Evolutionary conservation across 2,113 vertebrate species (phyloP), one percentile per base, ranked within the genome.

Genomic region (Cygnus buccinator): DNA sequence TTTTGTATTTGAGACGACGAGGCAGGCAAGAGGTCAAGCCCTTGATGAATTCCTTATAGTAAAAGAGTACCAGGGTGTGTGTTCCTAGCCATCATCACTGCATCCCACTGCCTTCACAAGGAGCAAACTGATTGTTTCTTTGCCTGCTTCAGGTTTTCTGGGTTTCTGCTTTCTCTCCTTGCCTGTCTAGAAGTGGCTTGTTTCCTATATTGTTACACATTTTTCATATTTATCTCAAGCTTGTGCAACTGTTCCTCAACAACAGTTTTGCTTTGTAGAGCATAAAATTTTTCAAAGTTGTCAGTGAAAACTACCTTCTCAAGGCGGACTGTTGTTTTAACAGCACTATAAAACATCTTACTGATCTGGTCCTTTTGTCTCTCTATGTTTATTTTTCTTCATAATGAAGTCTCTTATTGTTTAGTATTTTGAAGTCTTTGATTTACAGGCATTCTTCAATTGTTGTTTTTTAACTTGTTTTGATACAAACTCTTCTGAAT

Each of bases 1-100:
- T 89, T 89, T 93, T 84, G 4, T 85, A n/a, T 92, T 87, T 83
- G 58, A 93, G 89, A 93, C 55, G 6, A 77, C 29, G 39, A 86
- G 54, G 74, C 21, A 52, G 48, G 22, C 2, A 2, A 74, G 57
- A 84, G 29, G 52, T 86, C 0, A 6, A 78, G 48, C 54, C 50
- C 16, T 1, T 44, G 75, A 77, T 89, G 58, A 96, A 76, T 78
- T 62, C 37, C 13, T 37, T 82, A 10, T 1, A 84, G 57, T 52
- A 70, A 82, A 78, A 81, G 62, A 87, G 33, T 35, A 66, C 8
- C 26, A 61, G 66, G 73, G 31, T 16, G 19, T 50, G 39, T 62
- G 48, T 74, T 86, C 17, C 13, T 74, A 26, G 35, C 52, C 16
- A 9, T 65, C 48, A 35, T 52, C 43, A 23, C 37, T 62, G 21